phyloP scores from a whole-genome alignment of 53 echinoderm and acorn worm species.

The Apostichopus leukothele region DNA sequence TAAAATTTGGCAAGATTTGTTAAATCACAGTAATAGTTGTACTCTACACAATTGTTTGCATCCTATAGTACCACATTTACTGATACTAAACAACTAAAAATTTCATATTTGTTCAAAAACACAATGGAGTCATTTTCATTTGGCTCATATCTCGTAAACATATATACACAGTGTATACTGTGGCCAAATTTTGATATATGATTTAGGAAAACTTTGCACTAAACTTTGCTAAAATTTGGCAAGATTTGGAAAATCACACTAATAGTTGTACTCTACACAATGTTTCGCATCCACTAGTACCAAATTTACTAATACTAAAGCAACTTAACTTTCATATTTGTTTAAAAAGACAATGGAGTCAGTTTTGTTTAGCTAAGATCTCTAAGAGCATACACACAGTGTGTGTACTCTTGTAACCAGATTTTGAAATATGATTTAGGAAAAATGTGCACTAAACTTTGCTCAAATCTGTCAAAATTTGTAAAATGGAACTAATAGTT shows the following conservation, averaged over 20 bases:
- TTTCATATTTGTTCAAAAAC: neutral
- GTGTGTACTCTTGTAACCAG: neutral
- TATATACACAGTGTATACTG: neutral
- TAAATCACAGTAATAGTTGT: neutral
- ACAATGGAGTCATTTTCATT: too few relatives aligned
- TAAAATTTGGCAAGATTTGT: neutral
- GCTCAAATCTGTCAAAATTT: neutral
- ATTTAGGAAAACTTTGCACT: neutral
- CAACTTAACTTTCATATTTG: neutral
- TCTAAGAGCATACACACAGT: neutral
- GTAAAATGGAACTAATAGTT: neutral
- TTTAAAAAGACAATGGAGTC: too few relatives aligned
- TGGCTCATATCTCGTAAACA: neutral
- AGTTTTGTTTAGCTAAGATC: neutral
- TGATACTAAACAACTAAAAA: neutral
- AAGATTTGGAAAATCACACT: neutral
- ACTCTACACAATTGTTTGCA: neutral
- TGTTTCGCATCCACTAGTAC: neutral
- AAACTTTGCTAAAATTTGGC: neutral
- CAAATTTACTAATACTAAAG: neutral
- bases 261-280: neutral
- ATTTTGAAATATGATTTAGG: neutral
- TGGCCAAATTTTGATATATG: neutral
- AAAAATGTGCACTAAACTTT: neutral
- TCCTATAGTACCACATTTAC: neutral